A percentile compares a stretch with the other conserved stretches of the same genome.
Conservation (phyloP, 2,113 vertebrate species). For the Proterorhinus semilunaris region DNA sequence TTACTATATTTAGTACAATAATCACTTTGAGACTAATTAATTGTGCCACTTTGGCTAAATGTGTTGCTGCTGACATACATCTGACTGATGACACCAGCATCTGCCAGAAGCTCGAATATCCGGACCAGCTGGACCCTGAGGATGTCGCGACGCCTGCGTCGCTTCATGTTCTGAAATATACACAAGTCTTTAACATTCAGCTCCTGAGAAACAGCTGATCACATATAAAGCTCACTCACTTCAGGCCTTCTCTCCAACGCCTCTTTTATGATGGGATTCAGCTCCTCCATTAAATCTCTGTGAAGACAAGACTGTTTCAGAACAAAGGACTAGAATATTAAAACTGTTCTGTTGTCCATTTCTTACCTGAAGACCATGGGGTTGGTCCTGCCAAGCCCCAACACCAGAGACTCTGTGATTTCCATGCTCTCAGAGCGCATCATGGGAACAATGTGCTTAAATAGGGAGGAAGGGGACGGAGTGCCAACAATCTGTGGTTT, state of each 20-base stretch:
- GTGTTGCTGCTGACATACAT: constrained; percentile 73
- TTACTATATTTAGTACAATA: not conserved
- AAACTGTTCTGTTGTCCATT: not conserved
- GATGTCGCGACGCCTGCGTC: constrained; percentile 97
- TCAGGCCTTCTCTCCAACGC: constrained; percentile 98
- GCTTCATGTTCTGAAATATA: constrained; percentile 91
- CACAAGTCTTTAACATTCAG: not conserved
- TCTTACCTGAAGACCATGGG: constrained; percentile 92
- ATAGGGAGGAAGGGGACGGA: constrained; percentile 95
- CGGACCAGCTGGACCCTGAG: constrained; percentile 97
- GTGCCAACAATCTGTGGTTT: constrained; percentile 87
- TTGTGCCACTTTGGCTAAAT: not conserved
- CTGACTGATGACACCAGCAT: constrained; percentile 97
- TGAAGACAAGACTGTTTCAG: constrained; percentile 24
- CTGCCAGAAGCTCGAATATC: constrained; percentile 98
- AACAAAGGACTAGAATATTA: not conserved
- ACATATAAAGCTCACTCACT: constrained; percentile 73
- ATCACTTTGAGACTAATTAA: not conserved
- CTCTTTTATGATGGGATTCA: constrained; percentile 99
- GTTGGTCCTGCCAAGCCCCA: constrained; percentile 99
- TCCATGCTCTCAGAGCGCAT: constrained; percentile 99
- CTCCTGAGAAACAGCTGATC: not conserved
- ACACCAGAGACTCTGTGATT: constrained; percentile 97
- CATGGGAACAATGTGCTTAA: constrained; percentile 99
- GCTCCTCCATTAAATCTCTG: constrained; percentile 96